Evolutionary conservation across 2,797 vertebrate genomes (phyloP), one percentile per base, ranked within the genome.

Genomic region (Buphagus erythrorhynchus): DNA sequence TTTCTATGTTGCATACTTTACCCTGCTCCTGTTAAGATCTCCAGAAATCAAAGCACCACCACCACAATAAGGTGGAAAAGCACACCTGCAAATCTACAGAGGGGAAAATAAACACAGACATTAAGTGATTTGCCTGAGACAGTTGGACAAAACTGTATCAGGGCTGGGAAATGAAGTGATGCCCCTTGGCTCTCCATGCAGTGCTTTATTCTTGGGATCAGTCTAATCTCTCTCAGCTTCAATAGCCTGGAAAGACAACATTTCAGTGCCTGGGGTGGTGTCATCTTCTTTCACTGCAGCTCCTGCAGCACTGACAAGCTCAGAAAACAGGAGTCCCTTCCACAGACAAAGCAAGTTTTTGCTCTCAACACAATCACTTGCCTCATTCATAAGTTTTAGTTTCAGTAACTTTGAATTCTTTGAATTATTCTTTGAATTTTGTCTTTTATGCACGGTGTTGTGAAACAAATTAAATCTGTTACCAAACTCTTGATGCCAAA

Each of bases 101-200:
- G 48, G 42, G 36, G 29, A 54, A 81, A 84, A 28, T 4, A 91
- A 75, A 59, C 43, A 81, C 38, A 86, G 79, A 59, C 40, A n/a
- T 76, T 17, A 73, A 90, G 58, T 48, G 80, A 88, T 88, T 90
- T 86, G 66, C 55, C 71, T 52, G 65, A 78, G 51, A 84, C 83
- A 88, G 40, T 1, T 85, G 80, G 88, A 67, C 74, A 69, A 85
- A 94, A 49, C 52, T 13, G 8, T 38, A 59, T 75, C 73, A 79
- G 74, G 77, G 67, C 80, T 87, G 67, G 78, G 71, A 92, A 92
- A 88, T 91, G 63, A 95, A 91, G 90, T n/a, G 77, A 35, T 88
- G 71, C 55, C 88, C 86, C 83, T 77, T 52, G 77, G 83, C 72
- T 94, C 84, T 68, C 81, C 55, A 14, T 22, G 25, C 86, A 31